Conservation (phyloP, 2,797 vertebrate genomes). For the Pteropus rufus region DNA sequence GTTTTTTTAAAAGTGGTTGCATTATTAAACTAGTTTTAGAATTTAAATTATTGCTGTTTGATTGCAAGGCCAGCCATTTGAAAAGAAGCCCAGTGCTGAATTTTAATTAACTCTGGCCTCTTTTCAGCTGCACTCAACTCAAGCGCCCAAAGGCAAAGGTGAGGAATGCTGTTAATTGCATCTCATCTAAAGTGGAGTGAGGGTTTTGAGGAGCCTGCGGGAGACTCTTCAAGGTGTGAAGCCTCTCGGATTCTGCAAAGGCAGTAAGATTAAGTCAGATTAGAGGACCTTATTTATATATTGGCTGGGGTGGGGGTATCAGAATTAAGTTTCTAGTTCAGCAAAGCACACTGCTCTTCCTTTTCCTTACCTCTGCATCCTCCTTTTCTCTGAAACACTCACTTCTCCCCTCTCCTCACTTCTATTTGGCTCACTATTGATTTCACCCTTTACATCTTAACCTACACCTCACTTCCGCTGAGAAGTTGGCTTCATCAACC, state of each 20-base stretch:
- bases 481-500: not conserved
- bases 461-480: not conserved
- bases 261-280: not conserved
- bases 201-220: not conserved
- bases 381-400: not conserved
- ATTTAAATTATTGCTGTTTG: not conserved
- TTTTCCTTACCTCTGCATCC: not conserved
- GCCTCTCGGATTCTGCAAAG: not conserved
- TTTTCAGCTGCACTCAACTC: not conserved
- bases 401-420: not conserved
- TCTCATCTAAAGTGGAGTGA: not conserved
- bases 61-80: not conserved
- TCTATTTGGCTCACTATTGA: not conserved
- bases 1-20: not conserved
- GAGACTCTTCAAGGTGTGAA: not conserved
- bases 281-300: not conserved
- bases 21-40: conserved; percentile 20
- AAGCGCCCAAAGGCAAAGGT: conserved; percentile 10
- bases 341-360: not conserved
- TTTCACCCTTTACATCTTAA: not conserved
- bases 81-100: not conserved
- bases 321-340: not conserved
- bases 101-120: conserved; percentile 26
- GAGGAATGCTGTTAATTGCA: conserved; percentile 37
- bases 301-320: not conserved